These are phyloP conservation scores for Momotus momota DNA, from an alignment of 2,797 vertebrate species.

Conservation along the genomic window DNA sequence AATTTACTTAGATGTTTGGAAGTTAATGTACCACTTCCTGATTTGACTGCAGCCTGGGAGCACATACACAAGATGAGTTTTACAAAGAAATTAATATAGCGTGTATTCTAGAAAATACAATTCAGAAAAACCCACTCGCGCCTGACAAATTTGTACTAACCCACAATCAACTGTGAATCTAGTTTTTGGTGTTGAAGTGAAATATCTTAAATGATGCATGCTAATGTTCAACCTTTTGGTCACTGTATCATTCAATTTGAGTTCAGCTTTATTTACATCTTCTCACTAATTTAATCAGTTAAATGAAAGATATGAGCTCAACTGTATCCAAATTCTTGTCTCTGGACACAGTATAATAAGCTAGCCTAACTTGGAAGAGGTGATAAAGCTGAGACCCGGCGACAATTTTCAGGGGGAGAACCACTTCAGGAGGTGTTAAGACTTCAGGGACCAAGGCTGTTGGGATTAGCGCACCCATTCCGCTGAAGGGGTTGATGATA, in stretches of 20 bases:
- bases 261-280: slow-evolving; percentile 66
- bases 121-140: slow-evolving; percentile 43
- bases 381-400: not conserved
- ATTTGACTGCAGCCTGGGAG: slow-evolving; percentile 40
- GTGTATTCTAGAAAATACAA: slow-evolving; percentile 38
- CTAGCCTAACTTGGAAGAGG: slow-evolving; percentile 27
- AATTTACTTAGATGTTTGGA: not conserved
- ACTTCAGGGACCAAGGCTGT: slow-evolving; percentile 64
- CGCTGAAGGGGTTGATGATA: not conserved
- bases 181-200: slow-evolving; percentile 71
- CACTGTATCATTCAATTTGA: slow-evolving; percentile 58
- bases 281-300: slow-evolving; percentile 49
- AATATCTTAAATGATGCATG: slow-evolving; percentile 67
- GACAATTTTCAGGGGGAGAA: not conserved
- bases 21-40: slow-evolving; percentile 11
- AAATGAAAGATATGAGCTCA: slow-evolving; percentile 30
- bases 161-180: slow-evolving; percentile 64
- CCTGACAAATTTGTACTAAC: slow-evolving; percentile 64
- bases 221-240: slow-evolving; percentile 57
- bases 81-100: not conserved
- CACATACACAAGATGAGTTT: slow-evolving; percentile 4
- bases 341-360: slow-evolving; percentile 53
- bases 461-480: not conserved
- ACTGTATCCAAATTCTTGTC: slow-evolving; percentile 51
- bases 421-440: slow-evolving; percentile 23